Conservation (phyloP, 2,113 vertebrate genomes). For the Panthera uncia region DNA sequence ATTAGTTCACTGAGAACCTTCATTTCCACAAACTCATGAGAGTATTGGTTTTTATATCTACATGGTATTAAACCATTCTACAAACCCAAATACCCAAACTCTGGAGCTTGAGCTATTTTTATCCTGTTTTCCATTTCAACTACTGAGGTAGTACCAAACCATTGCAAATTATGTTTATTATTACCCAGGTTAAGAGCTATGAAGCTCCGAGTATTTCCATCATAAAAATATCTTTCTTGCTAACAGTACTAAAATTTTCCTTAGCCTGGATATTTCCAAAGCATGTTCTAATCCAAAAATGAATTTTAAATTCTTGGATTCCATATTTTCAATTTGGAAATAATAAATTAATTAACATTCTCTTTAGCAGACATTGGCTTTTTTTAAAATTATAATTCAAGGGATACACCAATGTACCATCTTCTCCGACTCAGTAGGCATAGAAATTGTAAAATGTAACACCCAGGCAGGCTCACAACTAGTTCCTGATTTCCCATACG, state of each 20-base stretch:
- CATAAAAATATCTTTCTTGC: constrained; percentile 47
- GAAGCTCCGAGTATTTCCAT: constrained; percentile 64
- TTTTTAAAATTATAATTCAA: not conserved
- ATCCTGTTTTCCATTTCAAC: constrained; percentile 76
- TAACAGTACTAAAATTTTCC: not conserved
- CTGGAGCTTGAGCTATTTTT: constrained; percentile 77
- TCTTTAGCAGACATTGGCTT: not conserved
- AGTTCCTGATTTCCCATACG: not conserved
- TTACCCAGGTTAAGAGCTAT: constrained; percentile 29
- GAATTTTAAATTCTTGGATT: not conserved
- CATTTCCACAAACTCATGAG: constrained; percentile 72
- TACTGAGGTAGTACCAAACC: constrained; percentile 65
- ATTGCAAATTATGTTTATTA: constrained; percentile 52
- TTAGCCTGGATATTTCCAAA: constrained; percentile 14
- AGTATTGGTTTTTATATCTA: constrained; percentile 79
- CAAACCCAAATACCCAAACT: constrained; percentile 73
- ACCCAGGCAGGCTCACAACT: not conserved
- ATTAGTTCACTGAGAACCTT: constrained; percentile 84
- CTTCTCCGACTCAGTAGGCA: not conserved
- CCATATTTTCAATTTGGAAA: not conserved
- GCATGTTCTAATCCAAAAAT: not conserved
- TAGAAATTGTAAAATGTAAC: not conserved
- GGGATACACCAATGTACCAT: not conserved
- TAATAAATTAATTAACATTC: not conserved
- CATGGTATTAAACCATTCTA: constrained; percentile 65